Evolutionary conservation across 2,888 invertebrate genomes (phyloP).

Genomic region (Orchestes rusci): DNA sequence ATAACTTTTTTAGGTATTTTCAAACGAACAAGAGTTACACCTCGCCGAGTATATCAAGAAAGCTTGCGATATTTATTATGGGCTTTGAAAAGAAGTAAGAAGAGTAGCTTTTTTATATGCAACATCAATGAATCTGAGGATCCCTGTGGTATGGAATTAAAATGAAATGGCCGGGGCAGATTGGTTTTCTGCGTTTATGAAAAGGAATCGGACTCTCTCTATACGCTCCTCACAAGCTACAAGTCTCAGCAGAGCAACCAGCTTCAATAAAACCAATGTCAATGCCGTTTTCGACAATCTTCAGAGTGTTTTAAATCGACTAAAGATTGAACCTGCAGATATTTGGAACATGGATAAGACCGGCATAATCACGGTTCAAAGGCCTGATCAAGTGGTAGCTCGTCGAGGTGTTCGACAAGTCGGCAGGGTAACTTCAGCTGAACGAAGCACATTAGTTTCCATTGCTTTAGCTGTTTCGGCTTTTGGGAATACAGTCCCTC

Average conservation of each 20-base stretch:
- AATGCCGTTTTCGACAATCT: conserved; percentile 29
- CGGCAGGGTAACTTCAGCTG: conserved; percentile 36
- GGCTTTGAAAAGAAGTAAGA: conserved; percentile 8
- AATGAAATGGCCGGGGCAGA: conserved; percentile 30
- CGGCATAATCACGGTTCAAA: conserved; percentile 39
- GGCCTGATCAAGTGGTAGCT: conserved; percentile 36
- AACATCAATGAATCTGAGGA: conserved; percentile 10
- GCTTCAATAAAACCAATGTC: conserved; percentile 32
- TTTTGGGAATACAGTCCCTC: too few species aligned
- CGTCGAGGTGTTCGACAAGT: conserved; percentile 37
- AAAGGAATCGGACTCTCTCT: conserved; percentile 27
- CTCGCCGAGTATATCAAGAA: conserved; percentile 6
- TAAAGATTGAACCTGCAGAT: conserved; percentile 1
- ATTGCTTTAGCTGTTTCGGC: too few species aligned
- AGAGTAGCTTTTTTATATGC: conserved; percentile 7
- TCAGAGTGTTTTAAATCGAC: conserved; percentile 19
- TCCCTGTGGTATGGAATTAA: conserved; percentile 28
- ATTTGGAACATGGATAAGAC: conserved; percentile 29
- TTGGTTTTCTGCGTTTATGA: conserved; percentile 32
- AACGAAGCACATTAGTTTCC: conserved; percentile 29
- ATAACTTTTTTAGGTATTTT: too few species aligned
- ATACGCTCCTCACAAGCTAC: conserved; percentile 32
- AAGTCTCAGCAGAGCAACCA: conserved; percentile 29
- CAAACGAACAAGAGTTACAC: too few species aligned
- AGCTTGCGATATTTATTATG: conserved; percentile 8